These are phyloP conservation scores for Centropyge bicolor DNA, from an alignment of 2,797 vertebrate species.

Conservation along the genomic window DNA sequence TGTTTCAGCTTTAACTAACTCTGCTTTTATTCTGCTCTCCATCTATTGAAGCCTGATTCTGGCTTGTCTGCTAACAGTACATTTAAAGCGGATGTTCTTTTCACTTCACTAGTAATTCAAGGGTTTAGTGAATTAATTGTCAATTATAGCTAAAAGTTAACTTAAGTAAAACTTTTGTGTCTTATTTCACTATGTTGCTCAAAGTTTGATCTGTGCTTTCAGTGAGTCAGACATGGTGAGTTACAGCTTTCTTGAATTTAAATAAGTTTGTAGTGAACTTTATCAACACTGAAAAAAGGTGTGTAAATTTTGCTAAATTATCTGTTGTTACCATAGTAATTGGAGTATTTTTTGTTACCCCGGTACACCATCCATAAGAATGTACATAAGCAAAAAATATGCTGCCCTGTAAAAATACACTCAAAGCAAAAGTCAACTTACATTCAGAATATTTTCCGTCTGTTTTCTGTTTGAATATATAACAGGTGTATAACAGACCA, in stretches of 20 bases:
- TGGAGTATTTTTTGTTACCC: neutral
- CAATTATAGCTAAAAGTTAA: slow-evolving; percentile 11
- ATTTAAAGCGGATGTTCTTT: slow-evolving; percentile 37
- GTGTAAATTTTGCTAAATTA: slow-evolving; percentile 4
- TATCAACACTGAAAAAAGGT: slow-evolving; percentile 3
- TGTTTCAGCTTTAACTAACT: neutral
- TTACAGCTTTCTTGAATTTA: slow-evolving; percentile 8
- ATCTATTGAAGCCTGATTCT: slow-evolving; percentile 6
- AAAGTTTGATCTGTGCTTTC: slow-evolving; percentile 10
- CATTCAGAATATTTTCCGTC: neutral
- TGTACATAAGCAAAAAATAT: neutral
- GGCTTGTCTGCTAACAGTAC: slow-evolving; percentile 3
- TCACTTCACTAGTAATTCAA: slow-evolving; percentile 11
- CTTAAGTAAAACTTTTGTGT: neutral
- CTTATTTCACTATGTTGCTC: slow-evolving; percentile 2
- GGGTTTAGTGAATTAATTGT: neutral
- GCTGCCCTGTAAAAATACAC: neutral
- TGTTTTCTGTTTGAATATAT: neutral
- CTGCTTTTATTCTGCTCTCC: slow-evolving; percentile 29
- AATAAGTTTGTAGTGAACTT: slow-evolving; percentile 28
- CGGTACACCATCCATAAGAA: neutral
- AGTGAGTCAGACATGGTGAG: slow-evolving; percentile 1
- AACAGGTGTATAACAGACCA: slow-evolving; percentile 25
- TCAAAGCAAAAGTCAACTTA: neutral
- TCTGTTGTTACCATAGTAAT: neutral